phyloP scores from a whole-genome alignment of 2,113 vertebrate species.

The Oncorhynchus tshawytscha region DNA sequence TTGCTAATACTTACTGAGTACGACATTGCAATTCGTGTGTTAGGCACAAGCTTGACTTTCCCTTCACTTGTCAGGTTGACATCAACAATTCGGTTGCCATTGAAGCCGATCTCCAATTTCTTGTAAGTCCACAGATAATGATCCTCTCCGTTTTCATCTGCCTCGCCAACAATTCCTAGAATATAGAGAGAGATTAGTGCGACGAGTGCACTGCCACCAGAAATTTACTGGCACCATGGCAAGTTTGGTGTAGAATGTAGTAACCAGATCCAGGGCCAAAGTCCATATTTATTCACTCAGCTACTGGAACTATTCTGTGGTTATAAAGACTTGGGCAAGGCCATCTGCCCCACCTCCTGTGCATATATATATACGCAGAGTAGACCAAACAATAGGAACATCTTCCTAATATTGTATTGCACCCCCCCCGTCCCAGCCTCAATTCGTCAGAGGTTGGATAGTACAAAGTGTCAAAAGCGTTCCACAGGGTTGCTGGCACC shows the following conservation, averaged over 20 bases:
- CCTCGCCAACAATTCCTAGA: constrained; percentile 96
- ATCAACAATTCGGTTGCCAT: constrained; percentile 96
- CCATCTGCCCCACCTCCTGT: constrained; percentile 32
- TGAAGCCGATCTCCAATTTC: constrained; percentile 97
- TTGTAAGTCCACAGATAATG: constrained; percentile 98
- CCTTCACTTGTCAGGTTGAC: constrained; percentile 98
- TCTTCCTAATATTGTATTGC: too few species aligned
- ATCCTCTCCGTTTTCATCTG: constrained; percentile 97
- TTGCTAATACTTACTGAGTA: constrained; percentile 88
- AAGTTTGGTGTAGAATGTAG: background rate
- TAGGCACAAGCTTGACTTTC: constrained; percentile 96
- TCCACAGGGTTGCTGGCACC: too few species aligned
- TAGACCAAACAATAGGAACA: too few species aligned
- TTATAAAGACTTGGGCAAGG: background rate
- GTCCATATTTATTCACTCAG: constrained; percentile 54
- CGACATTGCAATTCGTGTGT: constrained; percentile 96
- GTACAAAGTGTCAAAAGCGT: too few species aligned
- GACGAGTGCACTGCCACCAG: background rate
- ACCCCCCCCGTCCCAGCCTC: too few species aligned
- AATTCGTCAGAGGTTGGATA: too few species aligned
- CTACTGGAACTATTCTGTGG: constrained; percentile 54
- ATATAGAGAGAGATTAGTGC: constrained; percentile 81
- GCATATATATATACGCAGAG: background rate
- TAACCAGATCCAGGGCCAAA: constrained; percentile 42
- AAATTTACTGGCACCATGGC: background rate